Evolutionary conservation across 2,888 invertebrate species (phyloP).

Genomic region (Microctonus hyperodae): DNA sequence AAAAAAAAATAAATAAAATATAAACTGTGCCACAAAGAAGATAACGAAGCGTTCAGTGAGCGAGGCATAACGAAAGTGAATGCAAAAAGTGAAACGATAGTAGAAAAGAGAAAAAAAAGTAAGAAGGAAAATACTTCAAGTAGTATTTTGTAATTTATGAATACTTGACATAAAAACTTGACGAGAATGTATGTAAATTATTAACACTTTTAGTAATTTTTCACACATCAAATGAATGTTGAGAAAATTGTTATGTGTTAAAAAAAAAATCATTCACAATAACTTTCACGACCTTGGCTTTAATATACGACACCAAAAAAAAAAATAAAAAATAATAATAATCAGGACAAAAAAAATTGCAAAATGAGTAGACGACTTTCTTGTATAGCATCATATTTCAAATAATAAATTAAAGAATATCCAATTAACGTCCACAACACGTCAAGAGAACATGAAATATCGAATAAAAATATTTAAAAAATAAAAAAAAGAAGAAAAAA

Average conservation of each 20-base stretch:
- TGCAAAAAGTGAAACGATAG: background rate
- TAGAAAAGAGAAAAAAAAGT: background rate
- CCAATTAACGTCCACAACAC: background rate
- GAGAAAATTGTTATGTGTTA: background rate
- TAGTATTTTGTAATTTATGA: background rate
- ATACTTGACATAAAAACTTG: background rate
- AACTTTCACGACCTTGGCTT: background rate
- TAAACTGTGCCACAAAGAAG: background rate
- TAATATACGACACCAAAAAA: no score
- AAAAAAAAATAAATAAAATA: background rate
- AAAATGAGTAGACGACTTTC: no score
- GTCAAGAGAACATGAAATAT: background rate
- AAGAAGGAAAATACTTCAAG: background rate
- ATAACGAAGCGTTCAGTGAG: background rate
- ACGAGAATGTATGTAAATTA: background rate
- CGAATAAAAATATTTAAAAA: background rate
- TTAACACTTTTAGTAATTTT: background rate
- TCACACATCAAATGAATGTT: background rate
- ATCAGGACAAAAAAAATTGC: no score
- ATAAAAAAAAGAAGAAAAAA: conserved; percentile 4
- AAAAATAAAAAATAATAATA: no score
- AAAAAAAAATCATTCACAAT: background rate
- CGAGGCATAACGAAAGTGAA: background rate
- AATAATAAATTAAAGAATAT: no score
- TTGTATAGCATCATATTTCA: no score